Evolutionary conservation across 2,113 vertebrate genomes (phyloP), one percentile per base, ranked within the genome.

Genomic region (Lepidothrix coronata): DNA sequence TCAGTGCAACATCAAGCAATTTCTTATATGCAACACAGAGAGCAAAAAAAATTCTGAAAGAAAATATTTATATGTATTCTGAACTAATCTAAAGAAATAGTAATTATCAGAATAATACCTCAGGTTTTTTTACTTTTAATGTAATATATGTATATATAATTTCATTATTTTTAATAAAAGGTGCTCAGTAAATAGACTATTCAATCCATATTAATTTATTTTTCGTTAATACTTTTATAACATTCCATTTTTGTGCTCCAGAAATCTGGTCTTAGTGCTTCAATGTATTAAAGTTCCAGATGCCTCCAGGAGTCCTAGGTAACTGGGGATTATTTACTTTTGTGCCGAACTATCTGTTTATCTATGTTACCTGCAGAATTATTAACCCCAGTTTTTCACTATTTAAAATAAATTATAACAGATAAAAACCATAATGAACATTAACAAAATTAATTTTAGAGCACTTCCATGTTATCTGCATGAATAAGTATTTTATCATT

Each of bases 171-270:
- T 35, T 24, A 43, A 24, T 62, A 27, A 89, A 67, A 59, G 4
- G 2, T 41, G 0, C 3, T 66, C 5, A 3, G 20, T 37, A 54
- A 25, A 44, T 61, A 58, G 12, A 71, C 18, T 39, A 55, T 59
- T 5, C 8, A 65, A 4, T 1, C 2, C 7, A 0, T 20, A 55
- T 59, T 24, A 18, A 24, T 75, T 83, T 90, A 44, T 0, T 17
- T 67, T 80, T 54, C 37, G 10, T 0, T 37, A 76, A 63, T 49
- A 44, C 5, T 61, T 61, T 81, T 54, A 51, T 37, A 46, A 30
- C 11, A 12, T 20, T 15, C 5, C 9, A 9, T 6, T 66, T 85
- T 77, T 66, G 19, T 46, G 8, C 39, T 86, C 7, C 11, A 65
- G 41, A 55, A 35, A 4, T 20, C 37, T 25, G 3, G 0, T 58